Evolutionary conservation across 2,113 vertebrate species (phyloP).

Genomic region (Bettongia penicillata): DNA sequence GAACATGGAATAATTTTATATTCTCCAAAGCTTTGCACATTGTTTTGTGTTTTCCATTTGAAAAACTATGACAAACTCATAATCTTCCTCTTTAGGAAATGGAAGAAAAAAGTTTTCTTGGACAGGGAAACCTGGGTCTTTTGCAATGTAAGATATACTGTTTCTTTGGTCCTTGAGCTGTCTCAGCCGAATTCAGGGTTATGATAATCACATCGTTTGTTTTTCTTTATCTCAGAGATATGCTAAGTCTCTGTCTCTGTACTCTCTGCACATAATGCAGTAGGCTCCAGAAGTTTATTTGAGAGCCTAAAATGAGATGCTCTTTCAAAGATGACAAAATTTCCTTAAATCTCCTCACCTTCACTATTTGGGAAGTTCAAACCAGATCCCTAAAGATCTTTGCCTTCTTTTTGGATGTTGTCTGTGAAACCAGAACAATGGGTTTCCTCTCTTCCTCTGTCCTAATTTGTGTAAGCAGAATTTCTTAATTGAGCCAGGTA

Average conservation of each 20-base stretch:
- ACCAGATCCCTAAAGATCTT: neutral
- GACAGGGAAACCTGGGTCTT: neutral
- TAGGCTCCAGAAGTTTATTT: neutral
- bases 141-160: neutral
- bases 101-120: neutral
- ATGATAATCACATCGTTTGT: conserved; percentile 2
- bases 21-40: neutral
- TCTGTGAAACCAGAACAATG: neutral
- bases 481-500: neutral
- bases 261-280: neutral
- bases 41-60: conserved; percentile 24
- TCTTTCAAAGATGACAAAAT: conserved; percentile 18
- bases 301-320: conserved; percentile 18
- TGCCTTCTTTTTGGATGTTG: neutral
- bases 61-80: neutral
- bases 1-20: neutral
- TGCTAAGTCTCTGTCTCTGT: neutral
- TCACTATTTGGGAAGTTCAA: conserved; percentile 23
- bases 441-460: neutral
- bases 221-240: neutral
- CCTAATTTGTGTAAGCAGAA: neutral
- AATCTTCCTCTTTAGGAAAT: conserved; percentile 10
- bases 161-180: neutral
- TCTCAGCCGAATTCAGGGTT: neutral
- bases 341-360: neutral